Conservation (phyloP, 2,113 vertebrate genomes). For the Geococcyx californianus region DNA sequence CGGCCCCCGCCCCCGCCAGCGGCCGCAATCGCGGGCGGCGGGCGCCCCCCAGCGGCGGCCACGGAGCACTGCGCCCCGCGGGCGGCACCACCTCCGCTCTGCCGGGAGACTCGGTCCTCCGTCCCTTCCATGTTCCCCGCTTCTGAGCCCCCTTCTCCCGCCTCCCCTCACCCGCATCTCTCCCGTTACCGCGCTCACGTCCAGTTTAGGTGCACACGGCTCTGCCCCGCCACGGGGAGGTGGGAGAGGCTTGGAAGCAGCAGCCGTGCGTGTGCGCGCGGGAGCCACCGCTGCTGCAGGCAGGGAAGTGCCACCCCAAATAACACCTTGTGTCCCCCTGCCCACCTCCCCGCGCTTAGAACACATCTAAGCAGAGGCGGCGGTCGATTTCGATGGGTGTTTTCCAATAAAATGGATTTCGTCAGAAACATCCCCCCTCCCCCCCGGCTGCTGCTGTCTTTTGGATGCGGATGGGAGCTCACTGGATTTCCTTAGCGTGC, state of each 20-base stretch:
- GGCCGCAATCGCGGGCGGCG: constrained; percentile 69
- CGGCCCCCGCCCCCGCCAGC: not conserved
- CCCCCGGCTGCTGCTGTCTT: not conserved
- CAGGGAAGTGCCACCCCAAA: not conserved
- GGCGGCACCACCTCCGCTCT: not conserved
- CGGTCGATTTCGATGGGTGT: not conserved
- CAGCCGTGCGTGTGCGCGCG: not conserved
- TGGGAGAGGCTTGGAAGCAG: not conserved
- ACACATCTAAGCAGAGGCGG: not conserved
- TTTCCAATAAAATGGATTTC: not conserved
- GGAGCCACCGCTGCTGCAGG: not conserved
- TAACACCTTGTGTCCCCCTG: not conserved
- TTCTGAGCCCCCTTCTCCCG: too few species aligned
- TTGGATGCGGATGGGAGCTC: not conserved
- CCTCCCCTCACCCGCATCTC: not conserved
- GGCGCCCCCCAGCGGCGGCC: constrained; percentile 80
- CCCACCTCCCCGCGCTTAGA: not conserved
- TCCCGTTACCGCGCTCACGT: not conserved
- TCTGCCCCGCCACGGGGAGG: not conserved
- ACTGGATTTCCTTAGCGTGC: too few species aligned
- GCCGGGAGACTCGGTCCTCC: not conserved
- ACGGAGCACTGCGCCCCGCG: not conserved
- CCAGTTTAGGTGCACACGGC: not conserved
- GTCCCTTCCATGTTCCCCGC: too few species aligned
- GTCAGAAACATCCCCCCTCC: not conserved